phyloP scores from a whole-genome alignment of 1,140 invertebrate genomes.

The Aplysia californica region DNA sequence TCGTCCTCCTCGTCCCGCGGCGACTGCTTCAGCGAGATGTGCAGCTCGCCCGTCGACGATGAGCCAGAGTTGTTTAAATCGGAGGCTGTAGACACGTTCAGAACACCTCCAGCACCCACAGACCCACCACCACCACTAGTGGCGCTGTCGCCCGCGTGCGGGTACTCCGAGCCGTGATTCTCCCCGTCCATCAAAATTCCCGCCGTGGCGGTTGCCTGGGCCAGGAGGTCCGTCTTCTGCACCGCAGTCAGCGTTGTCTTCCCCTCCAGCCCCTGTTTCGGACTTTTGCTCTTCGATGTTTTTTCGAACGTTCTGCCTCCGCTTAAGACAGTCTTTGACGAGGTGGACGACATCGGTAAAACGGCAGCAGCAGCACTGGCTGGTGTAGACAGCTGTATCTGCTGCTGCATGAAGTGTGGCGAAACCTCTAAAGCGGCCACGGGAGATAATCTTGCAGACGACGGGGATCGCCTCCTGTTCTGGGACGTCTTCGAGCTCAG shows the following conservation, averaged over 20 bases:
- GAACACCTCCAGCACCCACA: neutral
- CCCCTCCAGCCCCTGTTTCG: neutral
- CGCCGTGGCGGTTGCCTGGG: slow-evolving; percentile 26
- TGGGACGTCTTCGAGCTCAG: neutral
- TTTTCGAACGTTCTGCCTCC: too few relatives aligned
- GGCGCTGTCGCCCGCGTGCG: too few relatives aligned
- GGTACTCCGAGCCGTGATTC: too few relatives aligned
- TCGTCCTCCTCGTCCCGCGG: slow-evolving; percentile 26
- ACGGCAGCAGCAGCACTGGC: neutral
- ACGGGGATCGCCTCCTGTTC: slow-evolving; percentile 21
- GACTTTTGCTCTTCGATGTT: slow-evolving; percentile 1
- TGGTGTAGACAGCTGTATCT: neutral
- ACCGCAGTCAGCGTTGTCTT: neutral
- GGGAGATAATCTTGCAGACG: slow-evolving; percentile 3
- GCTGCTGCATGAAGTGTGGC: slow-evolving; percentile 7
- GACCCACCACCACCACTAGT: neutral
- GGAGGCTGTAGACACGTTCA: neutral
- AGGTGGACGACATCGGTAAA: neutral
- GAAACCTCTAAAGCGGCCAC: slow-evolving; percentile 7
- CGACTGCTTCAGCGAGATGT: slow-evolving; percentile 6
- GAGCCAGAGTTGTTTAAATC: slow-evolving; percentile 16
- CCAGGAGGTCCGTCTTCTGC: slow-evolving; percentile 15
- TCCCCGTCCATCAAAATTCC: slow-evolving; percentile 19
- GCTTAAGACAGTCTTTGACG: neutral
- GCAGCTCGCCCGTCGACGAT: neutral